Base-by-base conservation (phyloP, 2,113 vertebrate genomes). In the Solea senegalensis region DNA sequence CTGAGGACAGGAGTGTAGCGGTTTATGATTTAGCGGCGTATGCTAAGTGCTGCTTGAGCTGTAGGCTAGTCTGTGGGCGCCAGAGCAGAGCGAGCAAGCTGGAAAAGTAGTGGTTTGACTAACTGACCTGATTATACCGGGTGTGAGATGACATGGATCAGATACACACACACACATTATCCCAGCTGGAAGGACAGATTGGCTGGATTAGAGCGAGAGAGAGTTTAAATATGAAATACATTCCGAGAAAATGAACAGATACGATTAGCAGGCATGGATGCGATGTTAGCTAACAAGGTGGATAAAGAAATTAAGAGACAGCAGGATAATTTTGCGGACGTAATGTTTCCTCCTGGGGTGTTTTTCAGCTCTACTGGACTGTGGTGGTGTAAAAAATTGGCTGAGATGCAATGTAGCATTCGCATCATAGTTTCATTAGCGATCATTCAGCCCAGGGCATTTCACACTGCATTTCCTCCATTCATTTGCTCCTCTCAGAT, bases 11-110 rank as follows among this genome's bases (percentile, higher is more conserved):
- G 72, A 85, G 88, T 70, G 78, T 83, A 88, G 86, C 84, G 66
- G 79, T 87, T 84, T 90, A 84, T 88, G 89, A 90, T 87, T 90
- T 90, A 72, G 83, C 65, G 66, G 74, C 83, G 81, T 91, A 90
- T 91, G 91, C 89, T 92, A 90, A 92, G 88, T 89, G 89, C 82
- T 88, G 84, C 85, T 75, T 76, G 58, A 81, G 86, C 91, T 88
- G 65, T 72, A 65, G 90, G 88, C 91, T 69, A 88, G 82, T 89
- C 86, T 84, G 85, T 82, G 85, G 86, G 86, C 87, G 83, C 77
- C 78, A 71, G 85, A 89, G 88, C 83, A 86, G 73, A 83, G 84
- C 81, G 78, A 81, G 82, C 74, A 69, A 72, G 79, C 88, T 82
- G 75, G 82, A 73, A 67, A 79, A 74, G 84, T 76, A 79, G 80